These are phyloP conservation scores for Sinonovacula constricta DNA, from an alignment of 1,140 invertebrate species.

Conservation along the genomic window DNA sequence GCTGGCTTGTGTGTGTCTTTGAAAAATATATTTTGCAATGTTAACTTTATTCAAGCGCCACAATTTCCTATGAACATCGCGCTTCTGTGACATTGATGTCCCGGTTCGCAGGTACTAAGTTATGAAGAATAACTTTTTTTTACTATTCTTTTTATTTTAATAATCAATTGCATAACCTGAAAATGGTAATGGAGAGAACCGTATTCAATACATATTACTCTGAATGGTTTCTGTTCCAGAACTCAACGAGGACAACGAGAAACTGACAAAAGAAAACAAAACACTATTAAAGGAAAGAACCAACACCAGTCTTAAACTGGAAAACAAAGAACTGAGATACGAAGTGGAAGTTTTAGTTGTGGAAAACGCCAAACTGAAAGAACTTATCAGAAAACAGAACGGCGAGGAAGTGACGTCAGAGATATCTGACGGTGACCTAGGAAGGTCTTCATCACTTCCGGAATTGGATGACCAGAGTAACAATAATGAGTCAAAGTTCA, in stretches of 20 bases:
- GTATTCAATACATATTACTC: too few species aligned
- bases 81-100: too few species aligned
- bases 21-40: too few species aligned
- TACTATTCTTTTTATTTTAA: too few species aligned
- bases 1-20: too few species aligned
- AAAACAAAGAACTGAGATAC: conserved; percentile 52
- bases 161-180: too few species aligned
- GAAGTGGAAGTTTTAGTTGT: conserved; percentile 50
- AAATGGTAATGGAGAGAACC: too few species aligned
- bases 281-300: conserved; percentile 14
- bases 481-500: too few species aligned
- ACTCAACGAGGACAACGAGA: conserved; percentile 52
- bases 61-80: too few species aligned
- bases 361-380: conserved; percentile 56
- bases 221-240: conserved; percentile 45
- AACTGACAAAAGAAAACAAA: conserved; percentile 38
- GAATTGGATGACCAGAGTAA: conserved; percentile 15
- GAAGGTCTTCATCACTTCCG: conserved; percentile 7
- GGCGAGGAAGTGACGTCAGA: background rate
- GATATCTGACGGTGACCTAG: conserved; percentile 15
- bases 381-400: conserved; percentile 20
- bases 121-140: too few species aligned
- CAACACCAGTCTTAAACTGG: conserved; percentile 20
- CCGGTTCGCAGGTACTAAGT: too few species aligned
- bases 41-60: too few species aligned